Percentiles rank a stretch among this genome's conserved stretches.
phyloP scores from a whole-genome alignment of 2,113 vertebrate species.

The Ophiodon elongatus region DNA sequence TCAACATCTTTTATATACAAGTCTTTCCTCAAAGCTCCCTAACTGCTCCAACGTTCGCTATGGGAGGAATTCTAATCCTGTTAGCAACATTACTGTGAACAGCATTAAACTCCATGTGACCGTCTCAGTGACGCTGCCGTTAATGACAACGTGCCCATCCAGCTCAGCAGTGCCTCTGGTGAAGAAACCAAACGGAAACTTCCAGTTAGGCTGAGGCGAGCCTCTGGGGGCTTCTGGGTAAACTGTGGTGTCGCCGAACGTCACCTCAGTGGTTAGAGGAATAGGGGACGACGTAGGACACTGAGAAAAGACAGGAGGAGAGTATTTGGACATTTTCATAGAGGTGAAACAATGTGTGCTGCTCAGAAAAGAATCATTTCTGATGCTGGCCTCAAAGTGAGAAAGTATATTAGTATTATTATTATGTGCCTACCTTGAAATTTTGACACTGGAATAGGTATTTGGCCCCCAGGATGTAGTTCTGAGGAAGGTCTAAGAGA shows the following conservation, averaged over 20 bases:
- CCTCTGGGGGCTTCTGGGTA: slow-evolving; percentile 75
- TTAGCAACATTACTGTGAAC: slow-evolving; percentile 52
- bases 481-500: slow-evolving; percentile 77
- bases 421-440: slow-evolving; percentile 69
- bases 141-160: slow-evolving; percentile 55
- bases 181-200: slow-evolving; percentile 83
- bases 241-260: slow-evolving; percentile 77
- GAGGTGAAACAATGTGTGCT: neutral
- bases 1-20: slow-evolving; percentile 7
- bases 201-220: slow-evolving; percentile 72
- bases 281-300: slow-evolving; percentile 73
- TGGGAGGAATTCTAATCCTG: slow-evolving; percentile 62
- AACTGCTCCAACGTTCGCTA: neutral
- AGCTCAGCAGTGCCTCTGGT: slow-evolving; percentile 72
- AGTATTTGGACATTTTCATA: neutral
- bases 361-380: neutral
- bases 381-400: neutral
- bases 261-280: slow-evolving; percentile 75
- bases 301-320: slow-evolving; percentile 50
- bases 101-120: slow-evolving; percentile 59
- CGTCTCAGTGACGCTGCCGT: slow-evolving; percentile 10
- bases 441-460: slow-evolving; percentile 78
- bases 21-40: neutral
- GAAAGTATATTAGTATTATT: neutral
- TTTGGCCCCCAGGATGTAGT: slow-evolving; percentile 82